phyloP scores from a whole-genome alignment of 2,888 invertebrate species.

The Epinotia nisella region DNA sequence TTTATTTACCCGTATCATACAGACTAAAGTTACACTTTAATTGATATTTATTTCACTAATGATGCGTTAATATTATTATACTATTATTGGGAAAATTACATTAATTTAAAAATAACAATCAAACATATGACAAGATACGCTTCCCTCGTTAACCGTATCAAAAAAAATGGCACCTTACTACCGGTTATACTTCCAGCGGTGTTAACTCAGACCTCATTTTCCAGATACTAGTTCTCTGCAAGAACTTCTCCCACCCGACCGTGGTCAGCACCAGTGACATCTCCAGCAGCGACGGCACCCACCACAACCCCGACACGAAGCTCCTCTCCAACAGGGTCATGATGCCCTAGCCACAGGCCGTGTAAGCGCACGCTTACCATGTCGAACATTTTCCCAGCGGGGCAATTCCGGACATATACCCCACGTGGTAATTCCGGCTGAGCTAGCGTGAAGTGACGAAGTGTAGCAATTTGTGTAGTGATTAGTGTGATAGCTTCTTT shows the following conservation, averaged over 20 bases:
- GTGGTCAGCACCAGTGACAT: slow-evolving; percentile 79
- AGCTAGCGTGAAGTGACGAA: neutral
- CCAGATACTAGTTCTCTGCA: slow-evolving; percentile 77
- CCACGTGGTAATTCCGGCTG: neutral
- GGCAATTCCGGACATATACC: neutral
- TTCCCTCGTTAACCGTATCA: too few species aligned
- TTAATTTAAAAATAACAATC: too few species aligned
- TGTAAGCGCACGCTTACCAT: slow-evolving; percentile 66
- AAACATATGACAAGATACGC: too few species aligned
- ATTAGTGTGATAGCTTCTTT: neutral
- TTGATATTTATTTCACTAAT: too few species aligned
- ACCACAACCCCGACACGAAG: slow-evolving; percentile 78
- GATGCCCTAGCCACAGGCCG: slow-evolving; percentile 74
- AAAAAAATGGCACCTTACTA: too few species aligned
- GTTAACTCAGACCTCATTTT: slow-evolving; percentile 35
- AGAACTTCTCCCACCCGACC: slow-evolving; percentile 79
- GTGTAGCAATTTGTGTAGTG: neutral
- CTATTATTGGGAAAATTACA: too few species aligned
- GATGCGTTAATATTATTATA: too few species aligned
- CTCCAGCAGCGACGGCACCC: slow-evolving; percentile 79
- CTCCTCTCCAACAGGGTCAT: slow-evolving; percentile 73
- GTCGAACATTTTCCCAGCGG: neutral
- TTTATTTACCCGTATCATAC: too few species aligned
- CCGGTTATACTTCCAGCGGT: neutral
- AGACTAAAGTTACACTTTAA: too few species aligned